Percentiles rank a stretch among this genome's conserved stretches.
Conservation (phyloP, 2,113 vertebrate species). For the Scomber scombrus region DNA sequence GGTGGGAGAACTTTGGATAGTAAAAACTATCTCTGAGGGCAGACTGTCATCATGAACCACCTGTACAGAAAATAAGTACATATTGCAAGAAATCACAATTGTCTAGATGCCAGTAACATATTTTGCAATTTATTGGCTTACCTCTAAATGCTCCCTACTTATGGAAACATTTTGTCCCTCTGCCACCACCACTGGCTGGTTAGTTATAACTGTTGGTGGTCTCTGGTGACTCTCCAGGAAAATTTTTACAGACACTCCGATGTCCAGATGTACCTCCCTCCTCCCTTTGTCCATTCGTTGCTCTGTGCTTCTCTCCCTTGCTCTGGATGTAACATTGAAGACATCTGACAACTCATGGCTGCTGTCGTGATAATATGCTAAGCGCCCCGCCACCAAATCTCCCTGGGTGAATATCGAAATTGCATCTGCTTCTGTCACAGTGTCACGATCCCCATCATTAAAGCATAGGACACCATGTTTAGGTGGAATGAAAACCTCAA, state of each 20-base stretch:
- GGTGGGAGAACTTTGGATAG: slow-evolving; percentile 78
- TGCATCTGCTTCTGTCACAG: slow-evolving; percentile 35
- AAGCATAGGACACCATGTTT: slow-evolving; percentile 84
- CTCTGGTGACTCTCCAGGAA: slow-evolving; percentile 87
- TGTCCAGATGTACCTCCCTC: slow-evolving; percentile 79
- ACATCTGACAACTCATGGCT: slow-evolving; percentile 81
- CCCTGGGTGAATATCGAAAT: slow-evolving; percentile 83
- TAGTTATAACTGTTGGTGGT: slow-evolving; percentile 77
- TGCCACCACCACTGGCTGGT: slow-evolving; percentile 84
- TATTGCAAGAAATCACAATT: background rate
- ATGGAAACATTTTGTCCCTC: slow-evolving; percentile 88
- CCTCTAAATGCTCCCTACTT: slow-evolving; percentile 85
- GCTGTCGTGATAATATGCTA: slow-evolving; percentile 87
- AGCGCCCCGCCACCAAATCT: slow-evolving; percentile 82
- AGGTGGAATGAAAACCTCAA: slow-evolving; percentile 84
- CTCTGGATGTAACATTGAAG: slow-evolving; percentile 86
- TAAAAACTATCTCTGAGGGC: slow-evolving; percentile 86
- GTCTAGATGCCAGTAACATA: too few species aligned
- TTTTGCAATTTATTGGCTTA: slow-evolving; percentile 45
- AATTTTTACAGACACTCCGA: slow-evolving; percentile 80
- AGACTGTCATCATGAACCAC: slow-evolving; percentile 85
- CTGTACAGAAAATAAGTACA: slow-evolving; percentile 68
- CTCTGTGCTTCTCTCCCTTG: slow-evolving; percentile 64
- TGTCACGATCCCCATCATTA: slow-evolving; percentile 58
- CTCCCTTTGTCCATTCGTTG: slow-evolving; percentile 61